Evolutionary conservation across 2,888 invertebrate species (phyloP), one percentile per base, ranked within the genome.

Genomic region (Acrobasis consociella): DNA sequence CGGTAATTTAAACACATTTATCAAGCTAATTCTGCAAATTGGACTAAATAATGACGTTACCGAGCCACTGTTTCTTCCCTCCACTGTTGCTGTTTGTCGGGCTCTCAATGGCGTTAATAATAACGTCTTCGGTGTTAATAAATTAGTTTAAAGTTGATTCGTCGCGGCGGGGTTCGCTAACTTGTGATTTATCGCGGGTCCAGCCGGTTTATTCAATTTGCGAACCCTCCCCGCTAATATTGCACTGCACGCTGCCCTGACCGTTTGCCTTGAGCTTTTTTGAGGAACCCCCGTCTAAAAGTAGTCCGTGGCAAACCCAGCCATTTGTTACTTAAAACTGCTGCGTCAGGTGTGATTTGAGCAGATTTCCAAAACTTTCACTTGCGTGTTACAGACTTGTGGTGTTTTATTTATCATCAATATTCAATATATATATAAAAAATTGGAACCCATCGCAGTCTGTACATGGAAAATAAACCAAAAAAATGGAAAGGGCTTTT

Each of bases 1-100:
- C 86, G 80, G 82, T 86, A 90, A 89, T 89, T 89, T 83, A 87
- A 89, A 90, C 84, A 87, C 86, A 91, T 91, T 90, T 89, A 89
- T 89, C 87, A 86, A 78, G 83, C 84, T 89, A 90, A 90, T 90
- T 90, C 86, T 80, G 83, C 80, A 88, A 89, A 91, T 90, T 90
- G 88, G 84, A 88, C 87, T 88, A 87, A 90, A 89, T 90, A 89
- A 91, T 87, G 83, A 86, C 83, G 82, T 89, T 86, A 81, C 76
- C 71, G 76, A 76, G 77, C 74, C 81, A 80, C 77, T 82, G 77
- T 81, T 78, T 77, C 77, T 74, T 74, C 71, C 75, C 74, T 72
- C 69, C 64, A 49, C 58, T 75, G 78, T 76, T 80, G 77, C 77
- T 81, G 79, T 82, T 82, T 82, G 80, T 78, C 72, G 76, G 80